Evolutionary conservation across 2,888 invertebrate species (phyloP), one percentile per base, ranked within the genome.

Genomic region (Cheilosia vulpina): DNA sequence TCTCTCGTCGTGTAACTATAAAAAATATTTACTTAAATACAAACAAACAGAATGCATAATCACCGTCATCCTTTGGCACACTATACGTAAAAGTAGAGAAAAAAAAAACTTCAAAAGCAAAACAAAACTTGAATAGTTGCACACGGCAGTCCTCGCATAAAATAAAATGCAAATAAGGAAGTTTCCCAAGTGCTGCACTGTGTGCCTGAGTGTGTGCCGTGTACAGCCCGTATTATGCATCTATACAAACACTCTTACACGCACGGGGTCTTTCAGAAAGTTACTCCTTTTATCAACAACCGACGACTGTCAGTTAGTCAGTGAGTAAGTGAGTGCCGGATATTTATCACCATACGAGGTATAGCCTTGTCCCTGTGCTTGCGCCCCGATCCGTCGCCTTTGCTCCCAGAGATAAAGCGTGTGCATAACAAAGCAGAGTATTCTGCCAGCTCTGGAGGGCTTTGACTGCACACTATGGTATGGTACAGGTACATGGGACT

Each of bases 111-210:
- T 45, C 2, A 45, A 45, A 45, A 45, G 19, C 38, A 78, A 71
- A 71, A 63, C 47, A 78, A 71, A 69, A 78, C 43, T 53, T 60
- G n/a, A 63, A 71, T 63, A 78, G 78, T 78, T 69, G 15, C 52
- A 62, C 55, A 69, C 34, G 41, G 69, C 58, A 69, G 53, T 63
- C 19, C 69, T 63, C 31, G 78, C 58, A 72, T 72, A 72, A 65
- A 72, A 52, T 66, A 58, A 72, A 72, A 72, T 72, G 79, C 72
- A 79, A 79, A 79, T 72, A 60, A 79, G 79, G 65, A 79, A 79
- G 65, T 72, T 58, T 71, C 63, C 63, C 63, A 71, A 69, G 69
- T 68, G 76, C 19, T 68, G 19, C 41, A 53, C 53, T 31, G 11
- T 21, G 11, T 2, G 27, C 27, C 9, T 47, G 27, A 34, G 27